Base-by-base conservation (phyloP, 2,113 vertebrate genomes). In the Apistogramma diplotaenia region DNA sequence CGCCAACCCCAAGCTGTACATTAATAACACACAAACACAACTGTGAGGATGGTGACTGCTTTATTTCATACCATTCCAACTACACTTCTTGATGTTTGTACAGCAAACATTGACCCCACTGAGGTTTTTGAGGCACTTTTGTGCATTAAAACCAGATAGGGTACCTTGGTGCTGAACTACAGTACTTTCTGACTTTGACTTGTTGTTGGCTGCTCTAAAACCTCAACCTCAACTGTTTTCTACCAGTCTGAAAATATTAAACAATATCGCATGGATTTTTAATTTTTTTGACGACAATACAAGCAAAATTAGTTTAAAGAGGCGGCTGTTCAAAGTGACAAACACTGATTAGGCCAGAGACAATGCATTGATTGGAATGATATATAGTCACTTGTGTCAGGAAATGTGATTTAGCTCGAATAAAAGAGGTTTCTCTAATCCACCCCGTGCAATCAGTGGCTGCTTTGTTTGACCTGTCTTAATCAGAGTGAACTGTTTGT, bases 311-410 rank as follows among this genome's bases (percentile, higher is more conserved):
- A 58, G 25, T 56, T 15, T 7, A 56, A 11, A 13, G 59, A 23
- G 46, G 3, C 31, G 59, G 15, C 4, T 25, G 18, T 12, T n/a
- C 74, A 67, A 8, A 27, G 59, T 27, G 51, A 76, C 70, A 15
- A 18, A 46, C 16, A 49, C 46, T 49, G 46, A 49, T 49, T 18
- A 49, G 46, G 2, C 19, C 18, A 23, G 53, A 51, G 40, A n/a
- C 12, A 0, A 0, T n/a, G 40, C 15, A 2, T 4, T 11, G 9
- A 77, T 6, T 37, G 18, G 53, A 35, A 0, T 11, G 65, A 65
- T 80, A 21, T 35, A 37, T 13, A 67, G 13, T 3, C 3, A 25
- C 6, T 51, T 23, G 49, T 46, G 33, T 29, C 21, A 58, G 6
- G 4, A 16, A 55, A 56, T 15, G 27, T 13, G 10, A 49, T 51